A percentile compares a stretch with the other conserved stretches of the same genome.
Evolutionary conservation across 2,888 invertebrate genomes (phyloP).

Genomic region (Epirrhoe tristata): DNA sequence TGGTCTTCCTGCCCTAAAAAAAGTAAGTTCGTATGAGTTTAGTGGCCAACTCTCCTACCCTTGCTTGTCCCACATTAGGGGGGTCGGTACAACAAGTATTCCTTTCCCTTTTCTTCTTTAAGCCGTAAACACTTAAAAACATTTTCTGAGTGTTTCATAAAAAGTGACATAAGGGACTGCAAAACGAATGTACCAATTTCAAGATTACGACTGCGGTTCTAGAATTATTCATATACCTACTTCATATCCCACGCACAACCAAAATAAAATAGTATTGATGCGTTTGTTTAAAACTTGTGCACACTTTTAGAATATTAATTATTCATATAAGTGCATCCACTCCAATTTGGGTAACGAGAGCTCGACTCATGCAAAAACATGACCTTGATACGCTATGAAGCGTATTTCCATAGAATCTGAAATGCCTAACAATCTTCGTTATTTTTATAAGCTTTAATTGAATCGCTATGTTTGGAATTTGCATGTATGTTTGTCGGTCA

Average conservation of each 20-base stretch:
- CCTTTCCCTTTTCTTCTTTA: no score
- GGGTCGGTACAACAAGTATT: no score
- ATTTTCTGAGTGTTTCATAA: no score
- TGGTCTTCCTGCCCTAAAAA: no score
- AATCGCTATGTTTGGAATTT: no score
- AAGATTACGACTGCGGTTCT: not conserved
- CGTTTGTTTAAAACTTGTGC: not conserved
- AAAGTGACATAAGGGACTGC: no score
- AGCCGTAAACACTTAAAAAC: no score
- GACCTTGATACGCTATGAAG: not conserved
- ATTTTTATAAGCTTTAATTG: not conserved
- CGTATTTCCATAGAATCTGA: not conserved
- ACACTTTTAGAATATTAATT: slow-evolving; percentile 1
- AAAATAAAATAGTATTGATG: not conserved
- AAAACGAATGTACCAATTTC: not conserved
- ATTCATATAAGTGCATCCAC: not conserved
- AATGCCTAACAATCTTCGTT: not conserved
- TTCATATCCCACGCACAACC: not conserved
- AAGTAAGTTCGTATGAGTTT: no score
- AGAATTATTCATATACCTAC: not conserved
- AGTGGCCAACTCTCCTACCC: no score
- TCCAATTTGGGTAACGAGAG: not conserved
- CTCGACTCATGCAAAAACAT: not conserved
- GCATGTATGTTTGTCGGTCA: no score
- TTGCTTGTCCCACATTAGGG: no score